Percentiles rank a stretch among this genome's conserved stretches.
Evolutionary conservation across 2,113 vertebrate species (phyloP).

Genomic region (Lasiurus cinereus): DNA sequence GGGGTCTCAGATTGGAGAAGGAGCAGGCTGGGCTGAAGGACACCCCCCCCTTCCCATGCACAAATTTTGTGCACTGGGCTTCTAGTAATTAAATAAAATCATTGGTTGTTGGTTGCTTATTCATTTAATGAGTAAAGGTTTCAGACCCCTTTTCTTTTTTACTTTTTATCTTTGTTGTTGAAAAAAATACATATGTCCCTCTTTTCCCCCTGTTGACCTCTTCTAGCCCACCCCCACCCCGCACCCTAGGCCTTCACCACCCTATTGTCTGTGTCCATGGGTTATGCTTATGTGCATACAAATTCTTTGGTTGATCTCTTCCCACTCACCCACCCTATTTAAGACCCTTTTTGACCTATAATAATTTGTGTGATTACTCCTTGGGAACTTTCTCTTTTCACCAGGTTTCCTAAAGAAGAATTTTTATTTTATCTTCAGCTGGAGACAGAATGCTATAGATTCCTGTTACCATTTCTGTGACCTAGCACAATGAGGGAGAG

Average conservation of each 20-base stretch:
- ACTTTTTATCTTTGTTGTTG: too few relatives aligned
- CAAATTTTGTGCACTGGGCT: too few relatives aligned
- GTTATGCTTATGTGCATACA: too few relatives aligned
- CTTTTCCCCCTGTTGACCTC: too few relatives aligned
- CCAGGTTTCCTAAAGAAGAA: not conserved
- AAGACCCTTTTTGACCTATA: not conserved
- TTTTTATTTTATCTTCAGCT: slow-evolving; percentile 38
- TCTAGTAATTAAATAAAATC: not conserved
- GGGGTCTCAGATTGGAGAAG: too few relatives aligned
- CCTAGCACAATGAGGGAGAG: not conserved
- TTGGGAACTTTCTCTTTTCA: not conserved
- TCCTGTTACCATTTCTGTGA: slow-evolving; percentile 29
- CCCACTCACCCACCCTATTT: not conserved
- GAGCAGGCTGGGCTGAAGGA: too few relatives aligned
- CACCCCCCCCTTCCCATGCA: too few relatives aligned
- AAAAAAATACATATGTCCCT: too few relatives aligned
- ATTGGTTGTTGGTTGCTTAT: not conserved
- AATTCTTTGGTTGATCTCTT: too few relatives aligned
- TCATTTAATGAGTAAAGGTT: slow-evolving; percentile 27
- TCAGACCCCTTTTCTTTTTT: not conserved
- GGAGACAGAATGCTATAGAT: not conserved
- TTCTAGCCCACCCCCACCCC: too few relatives aligned
- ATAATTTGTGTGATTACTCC: slow-evolving; percentile 24
- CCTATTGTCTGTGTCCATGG: too few relatives aligned
- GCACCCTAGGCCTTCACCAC: too few relatives aligned